Conservation (phyloP, 2,888 invertebrate genomes). For the Emmelina monodactyla region DNA sequence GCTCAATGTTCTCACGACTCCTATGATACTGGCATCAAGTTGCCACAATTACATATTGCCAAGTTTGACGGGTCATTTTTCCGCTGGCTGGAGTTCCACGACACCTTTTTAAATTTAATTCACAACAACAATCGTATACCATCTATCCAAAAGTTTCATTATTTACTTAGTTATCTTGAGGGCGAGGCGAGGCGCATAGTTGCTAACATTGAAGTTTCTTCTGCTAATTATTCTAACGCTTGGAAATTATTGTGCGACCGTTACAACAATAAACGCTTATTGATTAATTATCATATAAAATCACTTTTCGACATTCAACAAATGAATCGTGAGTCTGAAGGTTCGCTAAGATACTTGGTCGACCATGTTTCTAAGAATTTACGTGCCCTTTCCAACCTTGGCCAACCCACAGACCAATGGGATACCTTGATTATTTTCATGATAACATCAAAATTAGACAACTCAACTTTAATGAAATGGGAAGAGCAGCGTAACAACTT, state of each 20-base stretch:
- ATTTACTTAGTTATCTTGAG: slow-evolving; percentile 15
- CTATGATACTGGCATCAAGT: slow-evolving; percentile 6
- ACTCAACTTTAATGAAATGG: slow-evolving; percentile 16
- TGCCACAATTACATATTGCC: slow-evolving; percentile 13
- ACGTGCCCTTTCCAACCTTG: slow-evolving; percentile 16
- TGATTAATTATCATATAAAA: slow-evolving; percentile 14
- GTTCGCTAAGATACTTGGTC: slow-evolving; percentile 14
- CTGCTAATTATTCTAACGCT: slow-evolving; percentile 16
- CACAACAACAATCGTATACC: slow-evolving; percentile 13
- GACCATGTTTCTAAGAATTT: slow-evolving; percentile 19
- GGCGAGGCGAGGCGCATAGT: slow-evolving; percentile 16
- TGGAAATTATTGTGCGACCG: slow-evolving; percentile 17
- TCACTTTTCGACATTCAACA: slow-evolving; percentile 14
- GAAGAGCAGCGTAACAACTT: slow-evolving; percentile 16
- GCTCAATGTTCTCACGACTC: background rate
- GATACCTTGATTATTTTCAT: slow-evolving; percentile 16
- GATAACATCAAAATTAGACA: slow-evolving; percentile 15
- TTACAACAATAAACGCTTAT: slow-evolving; percentile 14
- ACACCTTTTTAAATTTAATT: slow-evolving; percentile 14
- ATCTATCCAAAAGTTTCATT: slow-evolving; percentile 14
- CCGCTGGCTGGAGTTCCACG: slow-evolving; percentile 14
- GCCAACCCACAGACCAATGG: slow-evolving; percentile 17
- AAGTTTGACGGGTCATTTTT: slow-evolving; percentile 12
- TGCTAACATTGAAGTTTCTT: slow-evolving; percentile 15
- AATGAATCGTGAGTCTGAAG: slow-evolving; percentile 13